phyloP scores from a whole-genome alignment of 1,140 invertebrate genomes.

The Drosophila pseudoananassae region DNA sequence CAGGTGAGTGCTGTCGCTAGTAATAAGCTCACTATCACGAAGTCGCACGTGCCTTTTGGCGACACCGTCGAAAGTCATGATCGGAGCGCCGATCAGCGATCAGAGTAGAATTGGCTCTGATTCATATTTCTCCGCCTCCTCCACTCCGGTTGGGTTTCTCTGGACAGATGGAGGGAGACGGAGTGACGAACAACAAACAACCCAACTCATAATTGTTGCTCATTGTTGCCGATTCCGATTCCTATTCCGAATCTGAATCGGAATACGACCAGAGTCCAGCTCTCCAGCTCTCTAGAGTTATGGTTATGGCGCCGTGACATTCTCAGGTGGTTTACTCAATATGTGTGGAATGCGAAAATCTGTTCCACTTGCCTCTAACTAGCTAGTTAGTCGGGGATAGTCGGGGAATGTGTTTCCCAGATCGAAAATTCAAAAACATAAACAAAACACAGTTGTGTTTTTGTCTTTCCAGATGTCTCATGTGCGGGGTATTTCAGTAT shows the following conservation, averaged over 20 bases:
- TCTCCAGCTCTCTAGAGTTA: constrained; percentile 15
- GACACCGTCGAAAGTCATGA: constrained; percentile 73
- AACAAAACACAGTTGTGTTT: constrained; percentile 62
- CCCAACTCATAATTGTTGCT: constrained; percentile 20
- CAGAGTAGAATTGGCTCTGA: constrained; percentile 38
- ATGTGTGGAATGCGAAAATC: constrained; percentile 56
- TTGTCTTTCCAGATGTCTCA: constrained; percentile 32
- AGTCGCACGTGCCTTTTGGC: constrained; percentile 74
- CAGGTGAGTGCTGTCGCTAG: constrained; percentile 69
- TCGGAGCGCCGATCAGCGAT: constrained; percentile 52
- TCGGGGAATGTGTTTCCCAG: constrained; percentile 33
- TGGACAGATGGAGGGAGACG: background rate
- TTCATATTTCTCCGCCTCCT: constrained; percentile 52
- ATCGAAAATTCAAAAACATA: constrained; percentile 28
- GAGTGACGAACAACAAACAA: constrained; percentile 21
- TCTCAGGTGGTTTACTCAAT: constrained; percentile 73
- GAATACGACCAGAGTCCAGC: background rate
- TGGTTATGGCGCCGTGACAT: constrained; percentile 50
- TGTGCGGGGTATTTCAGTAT: background rate
- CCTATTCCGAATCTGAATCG: background rate
- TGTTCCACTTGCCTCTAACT: constrained; percentile 53
- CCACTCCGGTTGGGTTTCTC: constrained; percentile 34
- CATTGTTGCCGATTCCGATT: constrained; percentile 23
- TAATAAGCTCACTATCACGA: constrained; percentile 69
- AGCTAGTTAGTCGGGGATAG: constrained; percentile 25